phyloP scores from a whole-genome alignment of 2,113 vertebrate species.

The Pholis gunnellus region DNA sequence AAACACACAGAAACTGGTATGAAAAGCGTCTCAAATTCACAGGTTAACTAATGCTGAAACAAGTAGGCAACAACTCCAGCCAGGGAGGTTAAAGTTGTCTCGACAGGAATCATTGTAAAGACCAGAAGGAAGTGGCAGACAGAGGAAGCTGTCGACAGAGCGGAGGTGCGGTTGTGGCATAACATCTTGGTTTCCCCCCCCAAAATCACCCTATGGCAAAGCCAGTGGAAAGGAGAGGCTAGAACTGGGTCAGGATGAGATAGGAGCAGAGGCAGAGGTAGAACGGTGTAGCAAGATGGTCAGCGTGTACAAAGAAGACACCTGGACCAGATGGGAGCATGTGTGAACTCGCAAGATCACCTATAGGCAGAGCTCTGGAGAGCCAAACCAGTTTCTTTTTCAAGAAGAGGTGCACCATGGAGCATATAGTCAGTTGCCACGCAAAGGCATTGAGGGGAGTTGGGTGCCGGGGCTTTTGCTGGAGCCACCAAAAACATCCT shows the following conservation, averaged over 20 bases:
- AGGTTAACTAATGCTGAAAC: not conserved
- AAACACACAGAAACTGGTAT: constrained; percentile 4
- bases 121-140: not conserved
- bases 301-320: no score
- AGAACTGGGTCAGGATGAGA: not conserved
- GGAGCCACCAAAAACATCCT: not conserved
- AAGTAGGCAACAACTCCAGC: not conserved
- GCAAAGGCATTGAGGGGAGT: not conserved
- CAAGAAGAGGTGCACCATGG: no score
- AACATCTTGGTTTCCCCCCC: not conserved
- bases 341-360: not conserved
- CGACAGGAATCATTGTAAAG: not conserved
- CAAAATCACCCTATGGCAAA: not conserved
- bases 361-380: no score
- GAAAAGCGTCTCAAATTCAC: not conserved
- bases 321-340: not conserved
- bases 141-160: not conserved
- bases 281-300: no score
- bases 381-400: no score
- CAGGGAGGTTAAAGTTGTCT: not conserved
- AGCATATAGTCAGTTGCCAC: not conserved
- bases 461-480: not conserved
- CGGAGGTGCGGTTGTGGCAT: not conserved
- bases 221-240: not conserved
- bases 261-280: not conserved